phyloP scores from a whole-genome alignment of 2,113 vertebrate genomes.

The Sminthopsis crassicaudata region DNA sequence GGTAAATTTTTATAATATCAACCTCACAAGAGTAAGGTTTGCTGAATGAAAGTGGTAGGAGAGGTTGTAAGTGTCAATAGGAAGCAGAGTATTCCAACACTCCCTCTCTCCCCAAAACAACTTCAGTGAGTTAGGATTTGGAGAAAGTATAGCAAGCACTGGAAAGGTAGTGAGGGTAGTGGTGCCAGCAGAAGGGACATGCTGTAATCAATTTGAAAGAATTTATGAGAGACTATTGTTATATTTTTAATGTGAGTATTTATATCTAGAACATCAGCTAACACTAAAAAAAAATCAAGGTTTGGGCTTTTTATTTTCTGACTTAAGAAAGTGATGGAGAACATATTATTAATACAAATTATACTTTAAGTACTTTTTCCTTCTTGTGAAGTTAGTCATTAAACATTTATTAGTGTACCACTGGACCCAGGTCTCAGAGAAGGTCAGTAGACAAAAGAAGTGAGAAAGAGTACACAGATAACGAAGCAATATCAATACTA shows the following conservation, averaged over 20 bases:
- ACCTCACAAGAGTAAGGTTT: neutral
- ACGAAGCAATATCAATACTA: too few relatives aligned
- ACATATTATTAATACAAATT: neutral
- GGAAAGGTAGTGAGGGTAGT: neutral
- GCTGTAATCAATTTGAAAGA: neutral
- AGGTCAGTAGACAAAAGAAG: neutral
- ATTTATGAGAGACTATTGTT: neutral
- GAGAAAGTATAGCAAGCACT: neutral
- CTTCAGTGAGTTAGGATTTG: neutral
- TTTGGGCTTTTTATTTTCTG: neutral
- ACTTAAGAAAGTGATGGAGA: neutral
- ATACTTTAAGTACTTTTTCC: neutral
- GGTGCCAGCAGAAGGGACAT: neutral
- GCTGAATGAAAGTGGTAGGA: neutral
- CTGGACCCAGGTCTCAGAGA: neutral
- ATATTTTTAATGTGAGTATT: neutral
- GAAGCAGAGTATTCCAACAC: neutral
- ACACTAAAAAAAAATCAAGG: too few relatives aligned
- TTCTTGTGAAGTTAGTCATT: neutral
- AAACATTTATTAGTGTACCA: neutral
- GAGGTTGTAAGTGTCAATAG: neutral
- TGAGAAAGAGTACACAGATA: neutral
- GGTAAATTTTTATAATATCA: neutral
- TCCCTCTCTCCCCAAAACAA: too few relatives aligned
- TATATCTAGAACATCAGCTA: too few relatives aligned